A percentile compares a stretch with the other conserved stretches of the same genome.
Conservation (phyloP, 2,888 invertebrate genomes). For the Acanthosoma haemorrhoidale region DNA sequence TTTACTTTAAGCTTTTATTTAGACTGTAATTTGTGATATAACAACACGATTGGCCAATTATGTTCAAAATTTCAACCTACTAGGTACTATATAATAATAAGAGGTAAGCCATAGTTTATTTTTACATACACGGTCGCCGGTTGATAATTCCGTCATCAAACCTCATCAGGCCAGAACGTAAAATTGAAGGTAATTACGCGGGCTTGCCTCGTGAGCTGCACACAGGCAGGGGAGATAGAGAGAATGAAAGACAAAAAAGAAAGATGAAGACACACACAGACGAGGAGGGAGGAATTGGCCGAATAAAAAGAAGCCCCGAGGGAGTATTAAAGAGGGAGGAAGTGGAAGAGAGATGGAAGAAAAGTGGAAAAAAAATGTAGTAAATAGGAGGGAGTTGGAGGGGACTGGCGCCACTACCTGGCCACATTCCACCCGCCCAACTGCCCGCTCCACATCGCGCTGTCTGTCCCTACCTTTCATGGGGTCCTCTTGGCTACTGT, state of each 20-base stretch:
- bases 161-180: slow-evolving; percentile 1
- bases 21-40: no score
- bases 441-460: no score
- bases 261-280: background rate
- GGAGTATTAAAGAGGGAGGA: slow-evolving; percentile 25
- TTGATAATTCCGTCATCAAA: slow-evolving; percentile 17
- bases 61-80: no score
- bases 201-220: background rate
- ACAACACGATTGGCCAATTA: no score
- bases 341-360: slow-evolving; percentile 31
- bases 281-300: slow-evolving; percentile 13
- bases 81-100: slow-evolving; percentile 11
- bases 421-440: background rate
- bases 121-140: background rate
- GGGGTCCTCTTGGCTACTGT: no score
- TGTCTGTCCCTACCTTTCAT: no score
- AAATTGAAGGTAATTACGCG: slow-evolving; percentile 13
- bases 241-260: background rate
- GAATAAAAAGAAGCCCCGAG: slow-evolving; percentile 14
- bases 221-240: background rate
- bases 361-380: slow-evolving; percentile 5
- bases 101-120: background rate
- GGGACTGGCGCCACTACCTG: slow-evolving; percentile 25
- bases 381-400: background rate
- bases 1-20: no score